Base-by-base conservation (phyloP, 2,113 vertebrate species). In the Sapajus apella region DNA sequence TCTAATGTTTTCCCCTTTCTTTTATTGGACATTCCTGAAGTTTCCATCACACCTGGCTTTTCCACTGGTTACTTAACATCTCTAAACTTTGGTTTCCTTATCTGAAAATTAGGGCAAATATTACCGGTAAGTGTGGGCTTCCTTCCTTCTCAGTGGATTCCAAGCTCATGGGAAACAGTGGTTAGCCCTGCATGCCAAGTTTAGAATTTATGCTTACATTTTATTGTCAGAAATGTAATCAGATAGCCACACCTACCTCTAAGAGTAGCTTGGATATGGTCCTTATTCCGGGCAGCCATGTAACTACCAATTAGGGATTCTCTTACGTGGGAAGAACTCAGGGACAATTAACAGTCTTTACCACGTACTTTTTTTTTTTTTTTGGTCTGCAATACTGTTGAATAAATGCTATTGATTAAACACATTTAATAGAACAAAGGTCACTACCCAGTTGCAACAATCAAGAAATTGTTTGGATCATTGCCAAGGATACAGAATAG, bases 321-420 rank as follows among this genome's bases (percentile, higher is more conserved):
- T 76, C 0, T 76, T 55, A 61, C 18, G 66, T 32, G 32, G 70
- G 72, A 91, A 89, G 61, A 79, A 91, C 43, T 95, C 40, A 30
- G 58, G 76, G 66, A 61, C 10, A 73, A 35, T 79, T 37, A 61
- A 7, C 8, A 75, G 64, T 75, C 32, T 92, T 94, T 45, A n/a
- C 7, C 68, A 91, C 20, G n/a, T 9, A 16, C 50, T 52, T 52
- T n/a, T 11, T 35, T 79, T 92, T 90, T 73, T 45, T 88, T 89
- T 95, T 68, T 47, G 95, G 2, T 68, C 55, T 68, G 30, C 37
- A 92, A 27, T 87, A 4, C 47, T 64, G 18, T 80, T 79, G 84
- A 93, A 79, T 91, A 93, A 93, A 75, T 95, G 89, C 40, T 77
- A n/a, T 40, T 40, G 72, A 92, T 86, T 77, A 88, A 90, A 88